Evolutionary conservation across 2,113 vertebrate genomes (phyloP).

Genomic region (Ginglymostoma cirratum): DNA sequence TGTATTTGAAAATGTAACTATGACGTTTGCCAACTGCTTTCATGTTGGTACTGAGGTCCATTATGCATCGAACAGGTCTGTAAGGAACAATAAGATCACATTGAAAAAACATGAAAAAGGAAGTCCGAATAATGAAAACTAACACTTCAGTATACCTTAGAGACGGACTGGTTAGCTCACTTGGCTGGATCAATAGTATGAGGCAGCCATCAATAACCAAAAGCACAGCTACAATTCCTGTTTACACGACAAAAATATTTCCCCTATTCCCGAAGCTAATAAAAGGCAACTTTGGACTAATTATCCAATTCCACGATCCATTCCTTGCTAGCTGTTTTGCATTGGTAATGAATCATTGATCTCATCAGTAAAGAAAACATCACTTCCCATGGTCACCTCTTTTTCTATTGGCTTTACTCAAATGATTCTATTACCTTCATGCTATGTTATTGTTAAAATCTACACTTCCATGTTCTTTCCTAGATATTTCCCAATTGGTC

Average conservation of each 20-base stretch:
- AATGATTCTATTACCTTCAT: not conserved
- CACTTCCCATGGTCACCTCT: not conserved
- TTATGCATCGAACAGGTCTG: constrained; percentile 29
- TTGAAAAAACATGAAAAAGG: not conserved
- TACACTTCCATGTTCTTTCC: not conserved
- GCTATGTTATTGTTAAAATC: not conserved
- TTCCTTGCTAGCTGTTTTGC: not conserved
- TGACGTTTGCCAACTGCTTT: constrained; percentile 21
- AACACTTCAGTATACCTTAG: not conserved
- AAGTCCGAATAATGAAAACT: not conserved
- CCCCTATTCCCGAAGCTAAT: not conserved
- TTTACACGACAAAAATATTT: not conserved
- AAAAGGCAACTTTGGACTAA: not conserved
- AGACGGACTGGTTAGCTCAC: not conserved
- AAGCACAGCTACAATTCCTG: too few species aligned
- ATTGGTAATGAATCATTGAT: not conserved
- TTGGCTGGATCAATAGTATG: not conserved
- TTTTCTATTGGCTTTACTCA: not conserved
- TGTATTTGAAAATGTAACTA: constrained; percentile 6
- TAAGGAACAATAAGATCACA: not conserved
- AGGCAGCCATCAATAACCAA: too few species aligned
- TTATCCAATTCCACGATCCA: not conserved
- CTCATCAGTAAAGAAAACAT: not conserved
- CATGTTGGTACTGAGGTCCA: constrained; percentile 31
- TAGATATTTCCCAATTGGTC: too few species aligned